Conservation (phyloP, 2,797 vertebrate genomes). For the Pipistrellus pygmaeus region DNA sequence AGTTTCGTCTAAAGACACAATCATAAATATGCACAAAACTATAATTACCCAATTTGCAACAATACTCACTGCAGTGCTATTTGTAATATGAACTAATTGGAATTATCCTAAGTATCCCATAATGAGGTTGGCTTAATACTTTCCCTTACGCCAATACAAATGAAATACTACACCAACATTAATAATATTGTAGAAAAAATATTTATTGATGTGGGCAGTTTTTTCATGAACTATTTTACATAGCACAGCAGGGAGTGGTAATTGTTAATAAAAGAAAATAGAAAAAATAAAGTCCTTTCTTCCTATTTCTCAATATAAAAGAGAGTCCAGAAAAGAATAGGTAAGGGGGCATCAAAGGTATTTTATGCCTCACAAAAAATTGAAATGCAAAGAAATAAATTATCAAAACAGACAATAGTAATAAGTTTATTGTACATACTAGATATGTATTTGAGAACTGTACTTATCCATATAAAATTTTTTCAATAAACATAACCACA, state of each 20-base stretch:
- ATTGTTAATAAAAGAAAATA: constrained; percentile 3
- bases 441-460: not conserved
- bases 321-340: not conserved
- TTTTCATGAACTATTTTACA: not conserved
- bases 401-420: not conserved
- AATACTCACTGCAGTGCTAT: not conserved
- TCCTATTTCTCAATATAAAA: not conserved
- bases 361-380: not conserved
- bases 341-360: not conserved
- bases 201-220: not conserved
- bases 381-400: constrained; percentile 9
- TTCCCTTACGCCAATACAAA: not conserved
- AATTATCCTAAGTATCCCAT: not conserved
- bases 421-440: not conserved
- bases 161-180: not conserved
- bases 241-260: not conserved
- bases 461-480: not conserved
- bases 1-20: constrained; percentile 12
- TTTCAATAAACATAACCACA: not conserved
- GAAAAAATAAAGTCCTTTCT: not conserved
- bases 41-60: not conserved
- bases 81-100: not conserved
- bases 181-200: not conserved
- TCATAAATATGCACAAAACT: not conserved
- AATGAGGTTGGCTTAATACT: not conserved